Percentiles rank a stretch among this genome's conserved stretches.
These are phyloP conservation scores for Stenoptilia bipunctidactyla DNA, from an alignment of 2,888 invertebrate species.

Conservation along the genomic window DNA sequence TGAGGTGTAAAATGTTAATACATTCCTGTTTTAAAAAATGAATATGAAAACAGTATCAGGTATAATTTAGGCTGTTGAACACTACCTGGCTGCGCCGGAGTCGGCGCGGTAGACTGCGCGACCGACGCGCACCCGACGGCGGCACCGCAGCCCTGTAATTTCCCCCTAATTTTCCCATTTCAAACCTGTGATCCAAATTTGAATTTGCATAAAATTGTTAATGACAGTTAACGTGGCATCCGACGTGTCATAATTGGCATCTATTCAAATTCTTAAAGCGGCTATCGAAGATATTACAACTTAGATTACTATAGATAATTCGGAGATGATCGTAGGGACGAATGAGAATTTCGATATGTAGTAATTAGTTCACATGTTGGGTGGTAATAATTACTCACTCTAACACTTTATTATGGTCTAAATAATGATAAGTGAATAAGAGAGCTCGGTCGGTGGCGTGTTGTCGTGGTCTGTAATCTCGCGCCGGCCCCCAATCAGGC, in stretches of 20 bases:
- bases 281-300: slow-evolving; percentile 25
- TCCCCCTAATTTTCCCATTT: slow-evolving; percentile 54
- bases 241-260: slow-evolving; percentile 50
- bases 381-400: slow-evolving; percentile 57
- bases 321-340: background rate
- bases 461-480: slow-evolving; percentile 58
- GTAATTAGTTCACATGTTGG: slow-evolving; percentile 24
- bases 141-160: slow-evolving; percentile 54
- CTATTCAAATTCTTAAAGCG: slow-evolving; percentile 29
- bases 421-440: slow-evolving; percentile 61
- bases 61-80: too few species aligned
- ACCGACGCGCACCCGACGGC: slow-evolving; percentile 43
- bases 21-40: too few species aligned
- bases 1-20: too few species aligned
- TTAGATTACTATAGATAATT: slow-evolving; percentile 18
- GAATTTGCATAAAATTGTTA: slow-evolving; percentile 65
- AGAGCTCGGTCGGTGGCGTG: slow-evolving; percentile 58
- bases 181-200: slow-evolving; percentile 52
- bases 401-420: slow-evolving; percentile 63
- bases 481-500: slow-evolving; percentile 65
- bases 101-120: slow-evolving; percentile 22
- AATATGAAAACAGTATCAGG: too few species aligned
- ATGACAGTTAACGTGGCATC: slow-evolving; percentile 52
- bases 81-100: too few species aligned
- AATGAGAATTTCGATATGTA: background rate